Conservation (phyloP, 2,888 invertebrate genomes). For the Tinea semifulvella region DNA sequence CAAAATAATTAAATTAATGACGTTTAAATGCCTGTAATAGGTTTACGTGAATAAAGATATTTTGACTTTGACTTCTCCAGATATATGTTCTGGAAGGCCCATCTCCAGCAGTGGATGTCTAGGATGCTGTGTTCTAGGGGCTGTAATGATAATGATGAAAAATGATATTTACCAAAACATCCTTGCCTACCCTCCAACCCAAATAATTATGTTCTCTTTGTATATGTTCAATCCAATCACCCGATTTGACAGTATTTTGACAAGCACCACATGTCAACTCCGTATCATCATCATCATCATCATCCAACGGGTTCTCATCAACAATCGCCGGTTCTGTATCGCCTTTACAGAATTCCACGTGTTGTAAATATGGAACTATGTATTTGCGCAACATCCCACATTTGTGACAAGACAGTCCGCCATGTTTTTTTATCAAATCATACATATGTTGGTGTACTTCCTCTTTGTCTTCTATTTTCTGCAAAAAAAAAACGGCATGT, state of each 20-base stretch:
- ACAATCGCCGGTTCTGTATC: background rate
- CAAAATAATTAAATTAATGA: too few species aligned
- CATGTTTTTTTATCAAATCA: slow-evolving; percentile 24
- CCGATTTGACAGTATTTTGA: slow-evolving; percentile 15
- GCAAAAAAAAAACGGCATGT: slow-evolving; percentile 24
- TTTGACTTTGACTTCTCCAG: too few species aligned
- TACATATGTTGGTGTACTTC: slow-evolving; percentile 23
- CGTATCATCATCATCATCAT: background rate
- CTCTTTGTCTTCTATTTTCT: slow-evolving; percentile 26
- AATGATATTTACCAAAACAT: slow-evolving; percentile 27
- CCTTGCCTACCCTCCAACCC: slow-evolving; percentile 34
- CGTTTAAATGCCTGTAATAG: too few species aligned
- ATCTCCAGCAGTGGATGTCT: too few species aligned
- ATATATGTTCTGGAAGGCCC: too few species aligned
- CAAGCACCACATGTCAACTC: slow-evolving; percentile 20
- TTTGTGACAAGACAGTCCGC: slow-evolving; percentile 26
- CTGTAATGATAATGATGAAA: too few species aligned
- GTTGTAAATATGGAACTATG: slow-evolving; percentile 17
- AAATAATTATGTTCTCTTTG: slow-evolving; percentile 33
- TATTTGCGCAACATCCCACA: slow-evolving; percentile 26
- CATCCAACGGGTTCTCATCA: too few species aligned
- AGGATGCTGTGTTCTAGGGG: too few species aligned
- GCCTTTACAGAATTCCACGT: slow-evolving; percentile 17
- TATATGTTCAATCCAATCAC: slow-evolving; percentile 33
- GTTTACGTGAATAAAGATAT: too few species aligned